Base-by-base conservation (phyloP, 2,888 invertebrate species). In the Leucophenga montana region DNA sequence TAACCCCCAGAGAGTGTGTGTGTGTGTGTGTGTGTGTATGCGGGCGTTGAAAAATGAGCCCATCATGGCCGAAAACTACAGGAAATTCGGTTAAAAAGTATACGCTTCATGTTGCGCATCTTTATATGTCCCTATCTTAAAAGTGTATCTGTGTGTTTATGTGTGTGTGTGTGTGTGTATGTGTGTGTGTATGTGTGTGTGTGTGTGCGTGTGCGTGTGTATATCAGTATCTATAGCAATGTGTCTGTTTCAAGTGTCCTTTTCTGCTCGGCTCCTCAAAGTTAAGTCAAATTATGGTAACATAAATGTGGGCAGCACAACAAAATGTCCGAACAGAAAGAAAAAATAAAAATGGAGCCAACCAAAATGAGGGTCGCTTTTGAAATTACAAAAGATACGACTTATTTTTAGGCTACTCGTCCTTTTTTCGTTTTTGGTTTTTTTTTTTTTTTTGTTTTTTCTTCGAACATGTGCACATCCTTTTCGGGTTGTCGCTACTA, bases 71-170 rank as follows among this genome's bases (percentile, higher is more conserved):
- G 76, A 80, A 85, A 79, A 79, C 79, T 83, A 80, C 77, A 77
- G 84, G 84, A 84, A 82, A 85, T 85, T 83, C 78, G 83, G 82
- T 85, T 85, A 79, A 78, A 83, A 82, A 85, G 85, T 84, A 77
- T 84, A 22, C 27, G 4, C 27, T 27, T 27, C 27, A 27, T 27
- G 27, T 4, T 64, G 33, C 57, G 57, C 27, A 39, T 39, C 39
- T 39, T 33, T 44, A 13, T 31, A 57, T 57, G 27, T 39, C 16
- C 18, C 46, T 44, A 27, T 59, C 14, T 27, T 11, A 22, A 16
- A 20, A 8, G 18, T 22, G 14, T 44, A 14, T 22, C 11, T 9
- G 11, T 44, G 64, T 14, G 11, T 64, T 11, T 9, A 18, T 44
- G 64, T 14, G 11, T 64, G 64, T 16, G 54, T 67, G 50, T 13